Base-by-base conservation (phyloP, 2,113 vertebrate genomes). In the Neopipo cinnamomea region DNA sequence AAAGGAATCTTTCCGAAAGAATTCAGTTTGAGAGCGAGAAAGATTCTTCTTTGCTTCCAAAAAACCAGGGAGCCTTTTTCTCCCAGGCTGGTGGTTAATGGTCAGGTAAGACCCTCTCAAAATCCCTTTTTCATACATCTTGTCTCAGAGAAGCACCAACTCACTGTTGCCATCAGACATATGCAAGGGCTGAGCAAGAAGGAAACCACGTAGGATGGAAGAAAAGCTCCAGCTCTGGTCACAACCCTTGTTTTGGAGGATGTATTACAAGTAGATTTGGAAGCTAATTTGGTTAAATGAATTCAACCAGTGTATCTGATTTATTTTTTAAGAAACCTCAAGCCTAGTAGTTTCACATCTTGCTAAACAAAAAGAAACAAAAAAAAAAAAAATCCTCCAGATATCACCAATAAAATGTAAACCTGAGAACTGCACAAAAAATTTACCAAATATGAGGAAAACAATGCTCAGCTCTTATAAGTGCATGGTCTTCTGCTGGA, bases 31-130 rank as follows among this genome's bases (percentile, higher is more conserved):
- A 85, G 55, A 53, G 11, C 5, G 4, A 75, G 28, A 50, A 85
- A 56, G 62, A 21, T 21, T 35, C 11, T 52, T 41, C 44, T 27
- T 70, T 71, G 44, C n/a, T 77, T 59, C 58, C 22, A 49, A 35
- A 44, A 41, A 68, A n/a, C 0, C 12, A 13, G 9, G 39, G 31
- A 24, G 8, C 2, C 4, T 25, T 42, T 72, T 66, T 14, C 12
- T 67, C 20, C 14, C 58, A 55, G 31, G 35, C 58, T 31, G 21
- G 30, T 63, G 37, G 39, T 14, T 14, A 7, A 20, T 5, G 9
- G 19, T 39, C n/a, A 47, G 42, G 14, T 17, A 75, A 79, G 30
- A 63, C 11, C 37, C 62, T 24, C 37, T 52, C 42, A 46, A 72
- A 47, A 35, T 46, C 33, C 21, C 30, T 47, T 76, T 62, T 2